Evolutionary conservation across 64 coral and sea anemone genomes (phyloP), one percentile per base, ranked within the genome.

Genomic region (Pocillopora damicornis): DNA sequence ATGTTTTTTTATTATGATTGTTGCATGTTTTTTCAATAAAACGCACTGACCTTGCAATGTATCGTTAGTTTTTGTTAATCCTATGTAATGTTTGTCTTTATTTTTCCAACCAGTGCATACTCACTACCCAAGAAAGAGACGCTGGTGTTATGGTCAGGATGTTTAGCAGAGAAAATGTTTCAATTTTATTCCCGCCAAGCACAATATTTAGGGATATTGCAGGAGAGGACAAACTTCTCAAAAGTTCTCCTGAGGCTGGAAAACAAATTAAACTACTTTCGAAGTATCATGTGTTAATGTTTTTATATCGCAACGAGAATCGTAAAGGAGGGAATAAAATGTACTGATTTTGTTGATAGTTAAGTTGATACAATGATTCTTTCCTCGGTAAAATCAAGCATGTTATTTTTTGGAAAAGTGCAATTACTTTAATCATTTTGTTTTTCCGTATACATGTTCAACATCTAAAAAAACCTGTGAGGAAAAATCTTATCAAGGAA

Each of bases 171-270:
- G 74, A 76, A 10, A 76, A 76, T 35, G 35, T 76, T 35, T 76
- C 74, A 6, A 35, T 76, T 76, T 26, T 76, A 76, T 26, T 76
- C 74, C 74, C 74, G 38, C 26, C 74, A 15, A 73, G 68, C 68
- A 73, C 68, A 74, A 18, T 74, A 18, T 74, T 74, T 30, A 22
- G 25, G 25, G 75, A 76, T 18, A 74, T 74, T 74, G 72, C 22
- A 26, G 42, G 42, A 51, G 3, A 51, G 2, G 42, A 51, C 42
- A 51, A 37, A 15, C 75, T n/a, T n/a, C n/a, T n/a, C n/a, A n/a
- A n/a, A 76, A 37, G 37, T 76, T 35, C 75, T 76, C 75, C 11
- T 76, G 34, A 76, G 75, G 75, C 75, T 76, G 35, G 75, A 76
- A 37, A 15, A 45, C 42, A 51, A 4, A 3, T 76, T 45, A 76